These are phyloP conservation scores for Megaustenia siamemsis DNA, from an alignment of 2,888 invertebrate species.

Conservation along the genomic window DNA sequence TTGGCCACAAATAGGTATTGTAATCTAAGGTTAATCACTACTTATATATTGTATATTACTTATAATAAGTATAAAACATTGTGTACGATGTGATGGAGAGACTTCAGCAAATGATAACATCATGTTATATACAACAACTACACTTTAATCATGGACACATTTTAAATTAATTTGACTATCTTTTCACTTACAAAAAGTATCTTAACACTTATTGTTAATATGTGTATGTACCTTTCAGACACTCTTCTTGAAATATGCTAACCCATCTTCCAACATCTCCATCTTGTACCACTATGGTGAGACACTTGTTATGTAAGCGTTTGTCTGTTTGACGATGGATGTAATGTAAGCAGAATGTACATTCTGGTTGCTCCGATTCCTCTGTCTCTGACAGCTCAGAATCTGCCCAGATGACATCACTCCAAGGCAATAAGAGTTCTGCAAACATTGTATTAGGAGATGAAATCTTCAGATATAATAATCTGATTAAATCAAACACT, in stretches of 20 bases:
- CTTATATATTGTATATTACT: too few species aligned
- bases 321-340: constrained; percentile 17
- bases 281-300: neutral
- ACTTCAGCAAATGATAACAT: too few species aligned
- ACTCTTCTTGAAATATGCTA: constrained; percentile 16
- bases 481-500: neutral
- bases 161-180: too few species aligned
- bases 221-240: constrained; percentile 20
- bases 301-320: neutral
- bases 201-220: too few species aligned
- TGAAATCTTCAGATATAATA: neutral
- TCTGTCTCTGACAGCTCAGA: neutral
- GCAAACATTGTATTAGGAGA: neutral
- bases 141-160: too few species aligned
- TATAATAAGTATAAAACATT: too few species aligned
- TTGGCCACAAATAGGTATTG: too few species aligned
- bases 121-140: too few species aligned
- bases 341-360: constrained; percentile 11
- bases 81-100: too few species aligned
- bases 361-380: constrained; percentile 13
- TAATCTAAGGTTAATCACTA: too few species aligned
- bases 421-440: constrained; percentile 19
- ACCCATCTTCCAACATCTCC: constrained; percentile 29
- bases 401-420: constrained; percentile 22
- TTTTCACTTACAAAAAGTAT: too few species aligned